phyloP scores from a whole-genome alignment of 2,888 invertebrate species.

The Campaea margaritaria region DNA sequence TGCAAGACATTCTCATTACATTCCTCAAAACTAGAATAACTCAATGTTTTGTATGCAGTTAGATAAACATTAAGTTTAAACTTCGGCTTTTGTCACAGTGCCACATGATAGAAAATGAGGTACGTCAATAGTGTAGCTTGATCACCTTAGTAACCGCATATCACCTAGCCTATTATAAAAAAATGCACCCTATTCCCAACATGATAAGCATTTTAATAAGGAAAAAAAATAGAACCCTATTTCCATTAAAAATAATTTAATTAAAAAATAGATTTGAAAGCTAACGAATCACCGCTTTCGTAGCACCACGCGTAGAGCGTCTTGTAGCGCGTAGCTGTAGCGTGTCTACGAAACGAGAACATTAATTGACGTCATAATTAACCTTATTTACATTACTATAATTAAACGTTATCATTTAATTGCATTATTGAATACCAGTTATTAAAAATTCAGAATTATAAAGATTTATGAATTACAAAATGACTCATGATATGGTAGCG shows the following conservation, averaged over 20 bases:
- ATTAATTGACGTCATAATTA: neutral
- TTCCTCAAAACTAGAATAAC: slow-evolving; percentile 10
- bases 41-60: neutral
- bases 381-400: neutral
- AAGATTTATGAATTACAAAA: neutral
- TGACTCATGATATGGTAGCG: neutral
- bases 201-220: no score
- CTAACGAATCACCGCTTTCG: slow-evolving; percentile 5
- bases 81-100: no score
- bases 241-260: neutral
- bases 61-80: neutral
- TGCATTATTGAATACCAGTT: no score
- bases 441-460: no score
- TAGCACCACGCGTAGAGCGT: slow-evolving; percentile 19
- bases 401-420: no score
- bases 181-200: no score
- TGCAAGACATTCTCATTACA: slow-evolving; percentile 27
- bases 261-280: neutral
- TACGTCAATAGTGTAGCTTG: no score
- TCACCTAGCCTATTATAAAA: no score
- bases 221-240: no score
- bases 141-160: no score
- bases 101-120: no score
- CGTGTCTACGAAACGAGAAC: slow-evolving; percentile 14
- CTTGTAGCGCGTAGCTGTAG: slow-evolving; percentile 17